Base-by-base conservation (phyloP, 2,888 invertebrate species). In the Sepiola atlantica region DNA sequence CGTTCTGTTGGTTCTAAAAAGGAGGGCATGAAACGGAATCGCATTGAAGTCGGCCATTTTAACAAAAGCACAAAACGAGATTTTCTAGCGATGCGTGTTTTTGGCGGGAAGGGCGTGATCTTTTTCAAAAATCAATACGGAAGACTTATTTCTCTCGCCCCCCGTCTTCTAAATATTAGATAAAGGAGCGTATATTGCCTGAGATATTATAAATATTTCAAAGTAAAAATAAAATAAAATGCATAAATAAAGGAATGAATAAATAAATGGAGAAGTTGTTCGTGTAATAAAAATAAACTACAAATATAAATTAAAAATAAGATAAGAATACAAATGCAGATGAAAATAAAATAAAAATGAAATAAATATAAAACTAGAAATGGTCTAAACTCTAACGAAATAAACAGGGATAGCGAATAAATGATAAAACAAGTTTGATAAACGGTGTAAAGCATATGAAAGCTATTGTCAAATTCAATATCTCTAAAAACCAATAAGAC, bases 391-490 rank as follows among this genome's bases (percentile, higher is more conserved):
- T 77, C n/a, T n/a, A 77, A n/a, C 16, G n/a, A 77, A 77, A 77
- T n/a, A 77, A 77, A 77, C n/a, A 14, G 14, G 32, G 16, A 16
- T 0, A 16, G n/a, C 0, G n/a, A 77, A 77, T 77, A n/a, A 77
- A 77, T 77, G 6, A 61, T 61, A 61, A 77, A 77, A 77, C 77
- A 77, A 77, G 32, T 77, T 77, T 21, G n/a, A 14, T 77, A 77
- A 77, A 77, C n/a, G n/a, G 77, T n/a, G 32, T 77, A 77, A 77
- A 77, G 12, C 77, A 77, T 77, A 77, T 77, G 77, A 77, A 77
- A n/a, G n/a, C n/a, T n/a, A 77, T 77, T 77, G 77, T 77, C 77
- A 77, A 77, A 77, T 77, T 77, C 77, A 77, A 77, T 77, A 77
- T 77, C 77, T 10, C n/a, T 12, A 18, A 77, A 45, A 77, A 77